phyloP scores from a whole-genome alignment of 2,797 vertebrate genomes.

The Antennarius maculatus region DNA sequence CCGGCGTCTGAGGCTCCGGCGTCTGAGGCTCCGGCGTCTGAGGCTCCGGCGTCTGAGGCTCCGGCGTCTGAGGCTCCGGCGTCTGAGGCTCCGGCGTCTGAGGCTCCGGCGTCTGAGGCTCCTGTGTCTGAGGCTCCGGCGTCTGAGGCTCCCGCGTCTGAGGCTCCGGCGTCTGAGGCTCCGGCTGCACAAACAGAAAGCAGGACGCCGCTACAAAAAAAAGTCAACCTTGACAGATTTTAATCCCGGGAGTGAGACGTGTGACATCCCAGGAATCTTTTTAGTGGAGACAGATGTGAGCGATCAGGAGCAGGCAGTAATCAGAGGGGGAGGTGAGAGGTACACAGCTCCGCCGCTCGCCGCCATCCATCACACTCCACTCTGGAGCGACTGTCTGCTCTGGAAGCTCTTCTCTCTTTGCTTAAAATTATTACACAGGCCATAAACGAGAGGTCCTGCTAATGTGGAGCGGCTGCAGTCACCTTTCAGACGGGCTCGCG shows the following conservation, averaged over 20 bases:
- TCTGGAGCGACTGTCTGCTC: constrained; percentile 79
- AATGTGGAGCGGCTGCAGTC: constrained; percentile 81
- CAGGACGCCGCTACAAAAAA: constrained; percentile 35
- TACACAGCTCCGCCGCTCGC: constrained; percentile 76
- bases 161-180: too few species aligned
- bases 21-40: too few species aligned
- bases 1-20: too few species aligned
- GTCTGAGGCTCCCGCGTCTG: too few species aligned
- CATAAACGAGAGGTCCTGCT: constrained; percentile 82
- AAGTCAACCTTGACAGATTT: constrained; percentile 42
- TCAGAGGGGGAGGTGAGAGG: constrained; percentile 68
- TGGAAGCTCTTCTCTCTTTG: constrained; percentile 80
- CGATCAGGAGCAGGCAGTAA: constrained; percentile 77
- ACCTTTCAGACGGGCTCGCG: constrained; percentile 79
- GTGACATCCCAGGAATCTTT: constrained; percentile 56
- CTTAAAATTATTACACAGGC: constrained; percentile 83
- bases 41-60: too few species aligned
- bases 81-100: too few species aligned
- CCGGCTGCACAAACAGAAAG: constrained; percentile 14
- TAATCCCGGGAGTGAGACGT: constrained; percentile 53
- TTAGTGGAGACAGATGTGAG: constrained; percentile 78
- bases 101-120: too few species aligned
- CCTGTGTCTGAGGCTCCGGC: too few species aligned
- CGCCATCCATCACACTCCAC: constrained; percentile 81
- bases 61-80: too few species aligned